A percentile compares a stretch with the other conserved stretches of the same genome.
phyloP scores from a whole-genome alignment of 2,888 invertebrate species.

The Eupithecia pulchellata region DNA sequence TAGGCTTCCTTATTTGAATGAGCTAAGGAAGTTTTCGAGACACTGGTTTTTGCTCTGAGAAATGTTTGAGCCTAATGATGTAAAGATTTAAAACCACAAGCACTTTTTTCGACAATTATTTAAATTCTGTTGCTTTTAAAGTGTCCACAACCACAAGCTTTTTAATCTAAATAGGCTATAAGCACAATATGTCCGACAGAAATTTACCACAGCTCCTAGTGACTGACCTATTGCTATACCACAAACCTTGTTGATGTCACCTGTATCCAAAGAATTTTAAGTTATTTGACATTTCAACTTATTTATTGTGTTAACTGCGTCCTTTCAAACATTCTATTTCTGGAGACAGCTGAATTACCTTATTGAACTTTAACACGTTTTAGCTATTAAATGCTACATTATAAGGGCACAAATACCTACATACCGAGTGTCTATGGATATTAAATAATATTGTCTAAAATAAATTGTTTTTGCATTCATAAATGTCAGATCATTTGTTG shows the following conservation, averaged over 20 bases:
- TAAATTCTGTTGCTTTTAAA: neutral
- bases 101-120: neutral
- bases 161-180: neutral
- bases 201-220: conserved; percentile 9
- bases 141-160: neutral
- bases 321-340: conserved; percentile 22
- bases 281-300: conserved; percentile 50
- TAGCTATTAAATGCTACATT: neutral
- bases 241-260: conserved; percentile 32
- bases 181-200: neutral
- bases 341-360: conserved; percentile 26
- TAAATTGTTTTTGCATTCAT: neutral
- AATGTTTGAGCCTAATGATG: neutral
- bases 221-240: conserved; percentile 21
- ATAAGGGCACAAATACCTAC: neutral
- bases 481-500: neutral
- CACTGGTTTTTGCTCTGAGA: conserved; percentile 33
- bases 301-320: conserved; percentile 34
- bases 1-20: conserved; percentile 35
- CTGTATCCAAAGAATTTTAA: conserved; percentile 47
- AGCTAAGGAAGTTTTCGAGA: conserved; percentile 20
- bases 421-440: neutral
- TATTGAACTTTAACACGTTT: conserved; percentile 24
- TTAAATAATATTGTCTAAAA: neutral
- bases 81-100: no score